Base-by-base conservation (phyloP, 1,140 invertebrate species). In the Mercenaria mercenaria region DNA sequence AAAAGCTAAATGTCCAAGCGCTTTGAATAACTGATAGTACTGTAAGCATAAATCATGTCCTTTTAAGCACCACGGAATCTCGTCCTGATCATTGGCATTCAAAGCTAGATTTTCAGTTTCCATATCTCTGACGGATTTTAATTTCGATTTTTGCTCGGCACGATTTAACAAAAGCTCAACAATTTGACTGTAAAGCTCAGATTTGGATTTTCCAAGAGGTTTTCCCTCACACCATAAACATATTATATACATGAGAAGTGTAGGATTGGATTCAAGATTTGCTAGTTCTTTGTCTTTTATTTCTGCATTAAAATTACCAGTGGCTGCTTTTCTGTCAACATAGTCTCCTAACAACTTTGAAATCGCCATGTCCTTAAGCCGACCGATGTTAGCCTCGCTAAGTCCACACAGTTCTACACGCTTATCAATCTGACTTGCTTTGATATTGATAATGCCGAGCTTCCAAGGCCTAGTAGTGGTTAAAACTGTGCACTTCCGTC, bases 391-490 rank as follows among this genome's bases (percentile, higher is more conserved):
- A 6, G 13, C 26, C 10, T 32, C 47, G 20, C 13, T 50, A 56
- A 79, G 39, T 15, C 43, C 76, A 43, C 32, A 34, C 52, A 79
- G 39, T 29, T 79, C 76, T 4, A 79, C 29, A 47, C 29, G 76
- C 29, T 29, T n/a, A 26, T 79, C 47, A 26, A 79, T 79, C 32
- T 79, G 76, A 79, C 41, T 79, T 18, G 50, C 4, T 79, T 52
- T 79, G 3, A 79, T 20, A 13, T 79, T 52, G 2, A 56, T 56
- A 0, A 29, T 32, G 76, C 29, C 47, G 10, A 79, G 39, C 50
- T 79, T 79, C 76, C 76, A 79, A 4, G 41, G 76, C 18, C 76
- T 41, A 26, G 76, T 15, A 20, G 76, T 79, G 3, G 76, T 79
- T 13, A 79, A 23, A 26, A 79, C 47, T 34, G 76, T 79, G 47